Evolutionary conservation across 1,140 invertebrate genomes (phyloP).

Genomic region (Ericerus pela): DNA sequence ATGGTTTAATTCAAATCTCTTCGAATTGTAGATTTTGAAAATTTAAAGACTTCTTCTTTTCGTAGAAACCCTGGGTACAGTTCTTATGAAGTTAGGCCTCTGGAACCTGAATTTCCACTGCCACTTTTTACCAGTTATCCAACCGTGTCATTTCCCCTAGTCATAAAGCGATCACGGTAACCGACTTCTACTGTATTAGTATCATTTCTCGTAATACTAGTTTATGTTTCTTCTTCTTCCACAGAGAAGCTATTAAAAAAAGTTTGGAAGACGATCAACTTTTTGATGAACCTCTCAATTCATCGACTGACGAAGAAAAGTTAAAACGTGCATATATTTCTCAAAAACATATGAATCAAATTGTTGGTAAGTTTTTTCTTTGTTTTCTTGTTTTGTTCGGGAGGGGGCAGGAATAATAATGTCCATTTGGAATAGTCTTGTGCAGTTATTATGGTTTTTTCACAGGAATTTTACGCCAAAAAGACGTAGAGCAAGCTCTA

Average conservation of each 20-base stretch:
- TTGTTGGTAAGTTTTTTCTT: slow-evolving; percentile 51
- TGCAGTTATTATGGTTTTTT: slow-evolving; percentile 14
- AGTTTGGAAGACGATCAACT: slow-evolving; percentile 36
- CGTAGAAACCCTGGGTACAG: no score
- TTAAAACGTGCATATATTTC: slow-evolving; percentile 52
- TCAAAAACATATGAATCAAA: slow-evolving; percentile 51
- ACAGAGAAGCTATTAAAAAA: slow-evolving; percentile 24
- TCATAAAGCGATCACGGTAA: no score
- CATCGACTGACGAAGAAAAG: slow-evolving; percentile 52
- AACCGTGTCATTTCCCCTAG: no score
- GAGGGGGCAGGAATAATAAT: no score
- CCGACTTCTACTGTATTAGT: no score
- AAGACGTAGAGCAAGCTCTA: slow-evolving; percentile 70
- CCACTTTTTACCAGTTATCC: no score
- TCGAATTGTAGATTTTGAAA: no score
- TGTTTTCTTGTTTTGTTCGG: no score
- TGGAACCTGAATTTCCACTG: no score
- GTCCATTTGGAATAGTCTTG: not conserved
- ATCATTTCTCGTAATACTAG: slow-evolving; percentile 39
- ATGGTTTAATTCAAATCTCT: no score
- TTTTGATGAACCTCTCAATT: slow-evolving; percentile 29
- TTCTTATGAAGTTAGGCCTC: no score
- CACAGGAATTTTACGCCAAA: slow-evolving; percentile 56
- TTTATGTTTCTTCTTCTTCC: slow-evolving; percentile 7
- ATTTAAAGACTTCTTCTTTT: no score